A percentile compares a stretch with the other conserved stretches of the same genome.
These are phyloP conservation scores for Micrasema longulum DNA, from an alignment of 1,140 invertebrate species.

Conservation along the genomic window DNA sequence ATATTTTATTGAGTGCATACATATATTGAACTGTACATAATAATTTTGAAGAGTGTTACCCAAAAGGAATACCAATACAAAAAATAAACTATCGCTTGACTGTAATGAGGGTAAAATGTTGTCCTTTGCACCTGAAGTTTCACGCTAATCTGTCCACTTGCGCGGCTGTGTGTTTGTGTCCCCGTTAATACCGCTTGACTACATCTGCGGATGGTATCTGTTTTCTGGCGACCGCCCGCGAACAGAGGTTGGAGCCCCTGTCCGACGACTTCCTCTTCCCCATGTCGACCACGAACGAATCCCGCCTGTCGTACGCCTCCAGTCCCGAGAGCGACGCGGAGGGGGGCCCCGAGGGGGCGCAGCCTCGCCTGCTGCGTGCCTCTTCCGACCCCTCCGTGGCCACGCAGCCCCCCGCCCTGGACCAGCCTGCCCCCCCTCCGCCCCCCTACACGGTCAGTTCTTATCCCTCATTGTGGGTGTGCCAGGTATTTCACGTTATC, in stretches of 20 bases:
- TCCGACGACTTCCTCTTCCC: conserved; percentile 98
- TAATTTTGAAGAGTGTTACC: too few species aligned
- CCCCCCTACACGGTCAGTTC: conserved; percentile 80
- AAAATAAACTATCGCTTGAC: too few species aligned
- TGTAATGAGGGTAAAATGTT: neutral
- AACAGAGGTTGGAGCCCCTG: conserved; percentile 78
- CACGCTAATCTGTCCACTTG: conserved; percentile 14
- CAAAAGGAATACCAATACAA: too few species aligned
- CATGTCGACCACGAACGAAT: conserved; percentile 84
- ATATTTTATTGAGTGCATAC: too few species aligned
- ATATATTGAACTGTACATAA: too few species aligned
- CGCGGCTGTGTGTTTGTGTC: conserved; percentile 2
- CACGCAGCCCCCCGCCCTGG: conserved; percentile 73
- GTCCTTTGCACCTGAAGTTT: neutral
- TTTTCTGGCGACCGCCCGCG: conserved; percentile 15
- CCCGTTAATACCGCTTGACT: conserved; percentile 43
- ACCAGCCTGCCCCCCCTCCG: conserved; percentile 68
- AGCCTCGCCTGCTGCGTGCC: conserved; percentile 80
- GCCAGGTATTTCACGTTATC: too few species aligned
- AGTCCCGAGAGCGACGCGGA: conserved; percentile 96
- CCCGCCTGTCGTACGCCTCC: conserved; percentile 92
- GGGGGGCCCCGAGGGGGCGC: conserved; percentile 73
- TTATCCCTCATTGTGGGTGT: too few species aligned
- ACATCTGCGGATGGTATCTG: conserved; percentile 42
- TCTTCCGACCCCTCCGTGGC: conserved; percentile 86